Percentiles rank a stretch among this genome's conserved stretches.
Conservation (phyloP, 2,113 vertebrate species). For the Cranoglanis bouderius region DNA sequence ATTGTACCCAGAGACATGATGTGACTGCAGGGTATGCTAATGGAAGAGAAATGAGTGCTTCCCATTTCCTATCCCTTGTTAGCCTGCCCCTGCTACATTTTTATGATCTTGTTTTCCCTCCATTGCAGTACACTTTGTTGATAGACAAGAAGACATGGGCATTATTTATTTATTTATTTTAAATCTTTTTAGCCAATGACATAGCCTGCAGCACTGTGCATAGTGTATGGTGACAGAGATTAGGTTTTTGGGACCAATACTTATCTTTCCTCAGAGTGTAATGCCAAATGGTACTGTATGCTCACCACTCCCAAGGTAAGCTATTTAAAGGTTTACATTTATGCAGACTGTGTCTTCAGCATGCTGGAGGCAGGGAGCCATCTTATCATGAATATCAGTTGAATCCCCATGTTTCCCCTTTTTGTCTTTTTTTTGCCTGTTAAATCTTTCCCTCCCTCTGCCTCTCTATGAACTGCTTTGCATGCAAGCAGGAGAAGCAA, state of each 20-base stretch:
- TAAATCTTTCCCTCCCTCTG: slow-evolving; percentile 33
- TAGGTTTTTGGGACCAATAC: slow-evolving; percentile 34
- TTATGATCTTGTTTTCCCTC: slow-evolving; percentile 36
- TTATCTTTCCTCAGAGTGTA: slow-evolving; percentile 29
- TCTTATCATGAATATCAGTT: slow-evolving; percentile 52
- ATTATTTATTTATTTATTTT: neutral
- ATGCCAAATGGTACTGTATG: slow-evolving; percentile 28
- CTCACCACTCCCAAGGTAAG: slow-evolving; percentile 27
- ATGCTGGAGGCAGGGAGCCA: slow-evolving; percentile 22
- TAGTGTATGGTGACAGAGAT: slow-evolving; percentile 35
- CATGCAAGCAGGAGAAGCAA: slow-evolving; percentile 36
- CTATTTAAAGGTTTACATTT: slow-evolving; percentile 41
- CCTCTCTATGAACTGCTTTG: slow-evolving; percentile 33
- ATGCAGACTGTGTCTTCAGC: slow-evolving; percentile 44
- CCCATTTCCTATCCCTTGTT: slow-evolving; percentile 36
- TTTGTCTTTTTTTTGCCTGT: slow-evolving; percentile 16
- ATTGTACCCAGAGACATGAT: slow-evolving; percentile 23
- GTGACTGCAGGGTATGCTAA: slow-evolving; percentile 31
- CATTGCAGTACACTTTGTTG: slow-evolving; percentile 3
- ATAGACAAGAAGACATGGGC: slow-evolving; percentile 6
- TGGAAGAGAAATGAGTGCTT: slow-evolving; percentile 12
- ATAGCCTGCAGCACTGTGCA: slow-evolving; percentile 20
- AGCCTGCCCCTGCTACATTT: slow-evolving; percentile 32
- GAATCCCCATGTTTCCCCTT: slow-evolving; percentile 37
- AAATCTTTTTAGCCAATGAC: neutral